Percentiles rank a stretch among this genome's conserved stretches.
phyloP scores from a whole-genome alignment of 2,113 vertebrate species.

The Leptobrachium ailaonicum region DNA sequence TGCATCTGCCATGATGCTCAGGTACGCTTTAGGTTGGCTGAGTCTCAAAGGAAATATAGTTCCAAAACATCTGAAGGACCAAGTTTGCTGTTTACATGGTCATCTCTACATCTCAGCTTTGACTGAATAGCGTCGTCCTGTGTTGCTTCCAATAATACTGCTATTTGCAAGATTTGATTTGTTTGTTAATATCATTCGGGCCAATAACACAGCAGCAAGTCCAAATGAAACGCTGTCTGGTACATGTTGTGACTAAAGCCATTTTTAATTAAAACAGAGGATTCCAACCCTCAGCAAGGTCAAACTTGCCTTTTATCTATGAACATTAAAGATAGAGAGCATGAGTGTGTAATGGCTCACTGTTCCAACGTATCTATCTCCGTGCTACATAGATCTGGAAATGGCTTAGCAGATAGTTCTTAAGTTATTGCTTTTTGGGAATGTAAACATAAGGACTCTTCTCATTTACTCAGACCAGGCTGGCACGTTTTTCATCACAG shows the following conservation, averaged over 20 bases:
- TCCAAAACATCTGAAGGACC: no score
- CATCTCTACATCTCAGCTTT: no score
- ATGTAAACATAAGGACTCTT: neutral
- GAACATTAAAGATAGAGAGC: neutral
- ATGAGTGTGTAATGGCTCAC: neutral
- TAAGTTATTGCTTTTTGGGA: neutral
- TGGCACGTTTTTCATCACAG: neutral
- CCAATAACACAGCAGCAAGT: neutral
- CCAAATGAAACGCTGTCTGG: neutral
- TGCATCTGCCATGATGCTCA: no score
- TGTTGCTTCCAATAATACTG: no score
- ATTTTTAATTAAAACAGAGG: neutral
- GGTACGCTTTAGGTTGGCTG: no score
- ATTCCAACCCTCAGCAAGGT: slow-evolving; percentile 4
- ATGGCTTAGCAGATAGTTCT: neutral
- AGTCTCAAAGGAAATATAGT: no score
- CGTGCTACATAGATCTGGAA: neutral
- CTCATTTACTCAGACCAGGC: neutral
- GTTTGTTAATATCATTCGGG: no score
- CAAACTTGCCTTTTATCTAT: neutral
- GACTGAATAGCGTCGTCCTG: no score
- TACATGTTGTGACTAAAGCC: neutral
- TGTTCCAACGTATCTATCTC: neutral
- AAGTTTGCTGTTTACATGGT: no score
- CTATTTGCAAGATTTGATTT: no score